Base-by-base conservation (phyloP, 1,140 invertebrate species). In the Leptestheria dahalacensis region DNA sequence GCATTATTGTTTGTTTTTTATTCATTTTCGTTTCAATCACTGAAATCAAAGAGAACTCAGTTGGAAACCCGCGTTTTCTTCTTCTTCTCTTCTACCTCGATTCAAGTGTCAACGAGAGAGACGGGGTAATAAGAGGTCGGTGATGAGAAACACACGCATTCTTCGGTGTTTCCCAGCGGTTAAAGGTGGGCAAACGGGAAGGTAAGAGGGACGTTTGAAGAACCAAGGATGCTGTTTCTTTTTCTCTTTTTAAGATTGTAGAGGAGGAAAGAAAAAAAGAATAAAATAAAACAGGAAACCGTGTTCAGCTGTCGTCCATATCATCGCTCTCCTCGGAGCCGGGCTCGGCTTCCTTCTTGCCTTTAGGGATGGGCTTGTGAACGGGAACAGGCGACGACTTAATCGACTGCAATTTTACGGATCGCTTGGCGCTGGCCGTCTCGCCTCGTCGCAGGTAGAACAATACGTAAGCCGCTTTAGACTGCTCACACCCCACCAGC, bases 401-500 rank as follows among this genome's bases (percentile, higher is more conserved):
- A 1, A 33, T n/a, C 28, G 26, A 53, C 25, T 21, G 23, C 21
- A 33, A 33, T 25, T 33, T 55, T 4, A 55, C 24, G 21, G 26
- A 29, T 0, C 33, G 26, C 26, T 21, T 12, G 25, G 20, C 21
- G 9, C 26, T 9, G 6, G 26, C 26, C 15, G 26, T 55, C 33
- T 55, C 26, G 18, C 67, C 67, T 41, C 70, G 62, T 26, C 66
- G 65, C 57, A 74, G 68, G 64, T 77, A 77, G 41, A 77, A 74
- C 24, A 77, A 62, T 0, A 77, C 75, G 65, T 77, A 77, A 0
- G 74, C 75, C 53, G 71, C 71, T 64, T 76, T 76, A 18, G 75
- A 71, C 74, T 75, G 66, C 66, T 68, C 59, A 69, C 67, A 47
- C 69, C 64, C 52, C 70, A 65, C 48, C 58, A 52, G n/a, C 66